Percentiles rank a stretch among this genome's conserved stretches.
These are phyloP conservation scores for Heteractis magnifica DNA, from an alignment of 92 coral and sea anemone genomes.

Conservation along the genomic window DNA sequence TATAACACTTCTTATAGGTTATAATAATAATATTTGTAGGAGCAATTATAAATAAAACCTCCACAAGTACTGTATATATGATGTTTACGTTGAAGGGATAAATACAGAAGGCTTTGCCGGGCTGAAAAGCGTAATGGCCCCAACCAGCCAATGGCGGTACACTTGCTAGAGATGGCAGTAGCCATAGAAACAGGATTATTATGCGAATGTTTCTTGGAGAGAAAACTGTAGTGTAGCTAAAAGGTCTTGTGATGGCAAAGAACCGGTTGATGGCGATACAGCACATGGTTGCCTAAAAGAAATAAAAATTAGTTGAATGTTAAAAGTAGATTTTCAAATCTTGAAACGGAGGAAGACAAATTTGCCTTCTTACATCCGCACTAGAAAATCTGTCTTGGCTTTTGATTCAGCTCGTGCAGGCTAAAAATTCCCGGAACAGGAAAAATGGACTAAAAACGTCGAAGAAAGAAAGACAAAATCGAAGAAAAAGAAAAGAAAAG, in stretches of 20 bases:
- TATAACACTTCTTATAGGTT: slow-evolving; percentile 56
- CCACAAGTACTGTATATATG: slow-evolving; percentile 54
- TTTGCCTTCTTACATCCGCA: too few relatives aligned
- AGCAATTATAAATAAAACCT: slow-evolving; percentile 52
- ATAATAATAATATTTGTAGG: slow-evolving; percentile 53
- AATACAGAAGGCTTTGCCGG: slow-evolving; percentile 65
- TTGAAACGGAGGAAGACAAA: too few relatives aligned
- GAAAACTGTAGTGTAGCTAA: slow-evolving; percentile 47
- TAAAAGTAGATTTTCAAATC: background rate
- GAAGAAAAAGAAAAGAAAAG: too few relatives aligned
- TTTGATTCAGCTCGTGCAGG: too few relatives aligned
- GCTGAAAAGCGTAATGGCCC: slow-evolving; percentile 69
- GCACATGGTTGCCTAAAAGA: slow-evolving; percentile 52
- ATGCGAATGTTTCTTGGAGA: slow-evolving; percentile 42
- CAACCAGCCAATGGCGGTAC: slow-evolving; percentile 72
- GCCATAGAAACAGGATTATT: slow-evolving; percentile 59
- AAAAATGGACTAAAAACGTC: too few relatives aligned
- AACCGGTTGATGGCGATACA: slow-evolving; percentile 64
- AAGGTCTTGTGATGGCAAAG: slow-evolving; percentile 63
- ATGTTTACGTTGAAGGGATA: slow-evolving; percentile 66
- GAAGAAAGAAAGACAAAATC: too few relatives aligned
- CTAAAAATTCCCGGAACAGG: too few relatives aligned
- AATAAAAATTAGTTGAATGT: background rate
- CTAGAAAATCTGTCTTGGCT: too few relatives aligned
- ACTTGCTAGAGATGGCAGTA: slow-evolving; percentile 66